phyloP scores from a whole-genome alignment of 2,113 vertebrate genomes.

The Clarias macrocephalus region DNA sequence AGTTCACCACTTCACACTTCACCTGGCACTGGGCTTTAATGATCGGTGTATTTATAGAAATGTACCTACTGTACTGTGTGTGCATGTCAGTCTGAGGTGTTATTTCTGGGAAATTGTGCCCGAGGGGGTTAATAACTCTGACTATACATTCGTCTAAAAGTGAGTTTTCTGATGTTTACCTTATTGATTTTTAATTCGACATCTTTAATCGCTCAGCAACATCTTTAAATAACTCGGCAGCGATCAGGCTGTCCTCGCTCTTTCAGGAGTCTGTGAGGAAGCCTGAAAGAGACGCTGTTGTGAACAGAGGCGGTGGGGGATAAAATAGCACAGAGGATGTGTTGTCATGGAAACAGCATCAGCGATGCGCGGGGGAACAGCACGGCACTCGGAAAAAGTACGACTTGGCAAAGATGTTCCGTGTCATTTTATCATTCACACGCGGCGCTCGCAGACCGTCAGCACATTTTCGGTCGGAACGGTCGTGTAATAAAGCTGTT shows the following conservation, averaged over 20 bases:
- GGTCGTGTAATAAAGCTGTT: constrained; percentile 13
- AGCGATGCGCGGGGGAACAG: constrained; percentile 64
- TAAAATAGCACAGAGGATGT: constrained; percentile 64
- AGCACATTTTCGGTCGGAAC: constrained; percentile 22
- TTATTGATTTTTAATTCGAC: neutral
- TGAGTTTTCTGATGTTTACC: neutral
- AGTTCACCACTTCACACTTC: too few relatives aligned
- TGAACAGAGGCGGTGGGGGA: constrained; percentile 27
- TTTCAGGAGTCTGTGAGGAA: neutral
- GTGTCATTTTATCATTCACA: constrained; percentile 30
- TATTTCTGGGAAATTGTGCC: neutral
- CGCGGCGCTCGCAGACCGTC: neutral
- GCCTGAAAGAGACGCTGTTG: constrained; percentile 38
- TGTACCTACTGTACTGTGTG: neutral
- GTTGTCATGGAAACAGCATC: constrained; percentile 78
- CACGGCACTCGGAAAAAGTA: constrained; percentile 55
- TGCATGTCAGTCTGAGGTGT: neutral
- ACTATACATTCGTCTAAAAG: neutral
- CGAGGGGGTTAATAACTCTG: neutral
- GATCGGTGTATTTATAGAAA: too few relatives aligned
- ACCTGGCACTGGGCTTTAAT: too few relatives aligned
- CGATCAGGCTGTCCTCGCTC: neutral
- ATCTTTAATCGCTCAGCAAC: neutral
- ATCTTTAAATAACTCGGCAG: neutral
- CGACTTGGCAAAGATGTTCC: constrained; percentile 27